Percentiles rank a stretch among this genome's conserved stretches.
These are phyloP conservation scores for Folsomia manolachei DNA, from an alignment of 2,888 invertebrate genomes.

Conservation along the genomic window DNA sequence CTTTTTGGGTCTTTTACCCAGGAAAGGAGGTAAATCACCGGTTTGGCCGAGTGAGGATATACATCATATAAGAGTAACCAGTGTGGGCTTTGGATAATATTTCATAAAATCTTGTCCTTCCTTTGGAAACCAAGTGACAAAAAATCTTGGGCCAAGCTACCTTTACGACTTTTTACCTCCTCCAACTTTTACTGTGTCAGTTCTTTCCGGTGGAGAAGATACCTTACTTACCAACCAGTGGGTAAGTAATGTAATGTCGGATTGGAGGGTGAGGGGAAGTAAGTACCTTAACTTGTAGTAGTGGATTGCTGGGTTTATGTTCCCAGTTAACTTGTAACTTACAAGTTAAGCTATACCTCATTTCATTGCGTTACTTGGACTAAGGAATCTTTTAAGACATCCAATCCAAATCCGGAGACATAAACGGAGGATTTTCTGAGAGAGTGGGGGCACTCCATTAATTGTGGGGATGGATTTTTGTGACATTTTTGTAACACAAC, in stretches of 20 bases:
- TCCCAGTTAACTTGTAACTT: not conserved
- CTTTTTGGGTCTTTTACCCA: not conserved
- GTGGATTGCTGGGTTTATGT: not conserved
- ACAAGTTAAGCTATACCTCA: not conserved
- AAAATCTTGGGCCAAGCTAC: not conserved
- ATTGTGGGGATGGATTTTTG: not conserved
- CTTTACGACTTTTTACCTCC: not conserved
- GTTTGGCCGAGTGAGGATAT: not conserved
- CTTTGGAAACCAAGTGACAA: not conserved
- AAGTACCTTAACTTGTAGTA: not conserved
- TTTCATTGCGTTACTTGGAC: not conserved
- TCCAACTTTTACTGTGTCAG: not conserved
- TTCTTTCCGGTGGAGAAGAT: not conserved
- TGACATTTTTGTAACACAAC: too few relatives aligned
- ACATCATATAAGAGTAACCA: too few relatives aligned
- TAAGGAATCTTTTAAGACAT: not conserved
- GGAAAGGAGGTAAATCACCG: slow-evolving; percentile 6
- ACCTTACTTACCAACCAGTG: not conserved
- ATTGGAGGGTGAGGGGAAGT: not conserved
- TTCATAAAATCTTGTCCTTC: not conserved
- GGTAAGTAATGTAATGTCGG: not conserved
- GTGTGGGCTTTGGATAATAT: not conserved
- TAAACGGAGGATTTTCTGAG: not conserved
- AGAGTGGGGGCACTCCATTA: not conserved
- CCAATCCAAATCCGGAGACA: not conserved